A percentile compares a stretch with the other conserved stretches of the same genome.
Conservation (phyloP, 2,797 vertebrate species). For the Steatocranus sp. region DNA sequence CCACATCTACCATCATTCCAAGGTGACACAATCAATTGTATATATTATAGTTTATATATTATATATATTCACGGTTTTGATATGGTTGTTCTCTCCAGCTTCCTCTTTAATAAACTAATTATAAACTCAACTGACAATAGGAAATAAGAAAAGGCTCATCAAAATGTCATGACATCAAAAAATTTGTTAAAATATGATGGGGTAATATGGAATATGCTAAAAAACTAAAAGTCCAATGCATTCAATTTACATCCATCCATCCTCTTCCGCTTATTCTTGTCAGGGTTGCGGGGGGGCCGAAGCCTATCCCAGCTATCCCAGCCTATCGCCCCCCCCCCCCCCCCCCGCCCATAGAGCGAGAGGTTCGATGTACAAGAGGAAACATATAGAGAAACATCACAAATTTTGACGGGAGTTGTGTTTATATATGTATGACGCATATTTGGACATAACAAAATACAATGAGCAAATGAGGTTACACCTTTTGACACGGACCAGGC, state of each 20-base stretch:
- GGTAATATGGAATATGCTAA: not conserved
- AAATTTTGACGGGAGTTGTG: not conserved
- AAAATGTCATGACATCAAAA: not conserved
- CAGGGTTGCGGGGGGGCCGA: not conserved
- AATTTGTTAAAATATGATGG: not conserved
- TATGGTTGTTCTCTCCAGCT: not conserved
- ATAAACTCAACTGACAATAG: not conserved
- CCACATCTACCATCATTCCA: not conserved
- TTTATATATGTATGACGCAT: not conserved
- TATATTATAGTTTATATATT: not conserved
- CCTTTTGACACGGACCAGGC: not conserved
- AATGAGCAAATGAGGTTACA: not conserved
- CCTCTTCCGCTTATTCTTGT: not conserved
- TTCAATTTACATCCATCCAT: not conserved
- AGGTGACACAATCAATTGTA: not conserved
- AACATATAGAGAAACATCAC: not conserved
- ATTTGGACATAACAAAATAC: not conserved
- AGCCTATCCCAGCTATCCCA: not conserved
- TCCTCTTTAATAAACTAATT: not conserved
- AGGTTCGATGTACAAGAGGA: not conserved
- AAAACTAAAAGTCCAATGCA: not conserved
- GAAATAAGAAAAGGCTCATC: not conserved
- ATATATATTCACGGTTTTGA: not conserved
- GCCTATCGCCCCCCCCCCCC: fast-evolving
- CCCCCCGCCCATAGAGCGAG: not conserved